Evolutionary conservation across 2,113 vertebrate genomes (phyloP).

Genomic region (Apus apus): DNA sequence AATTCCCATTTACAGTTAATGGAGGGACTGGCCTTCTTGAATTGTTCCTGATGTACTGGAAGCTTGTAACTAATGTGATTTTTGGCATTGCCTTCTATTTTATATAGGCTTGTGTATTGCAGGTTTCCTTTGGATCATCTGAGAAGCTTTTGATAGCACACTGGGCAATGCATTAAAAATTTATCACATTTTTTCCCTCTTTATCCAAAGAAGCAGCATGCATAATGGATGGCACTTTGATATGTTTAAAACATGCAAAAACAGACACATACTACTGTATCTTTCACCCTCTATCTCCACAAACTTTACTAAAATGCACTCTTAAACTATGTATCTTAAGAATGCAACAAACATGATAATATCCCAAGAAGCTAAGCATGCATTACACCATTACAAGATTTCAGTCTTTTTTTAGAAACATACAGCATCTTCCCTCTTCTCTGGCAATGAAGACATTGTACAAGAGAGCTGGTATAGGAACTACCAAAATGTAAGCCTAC

Average conservation of each 20-base stretch:
- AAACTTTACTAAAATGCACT: neutral
- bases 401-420: neutral
- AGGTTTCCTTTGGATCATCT: neutral
- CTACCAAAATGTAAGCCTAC: neutral
- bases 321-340: neutral
- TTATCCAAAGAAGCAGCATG: neutral
- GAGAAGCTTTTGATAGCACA: neutral
- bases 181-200: neutral
- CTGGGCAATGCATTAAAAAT: neutral
- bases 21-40: neutral
- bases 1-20: neutral
- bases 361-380: neutral
- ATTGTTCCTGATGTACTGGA: neutral
- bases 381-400: neutral
- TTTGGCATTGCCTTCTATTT: neutral
- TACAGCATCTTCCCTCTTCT: neutral
- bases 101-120: neutral
- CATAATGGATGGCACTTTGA: neutral
- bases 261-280: neutral
- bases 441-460: neutral
- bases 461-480: neutral
- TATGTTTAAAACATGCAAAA: neutral
- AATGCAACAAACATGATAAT: neutral
- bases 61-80: neutral
- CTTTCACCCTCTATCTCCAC: neutral